phyloP scores from a whole-genome alignment of 2,797 vertebrate species.

The Scolopax bukidnonensis region DNA sequence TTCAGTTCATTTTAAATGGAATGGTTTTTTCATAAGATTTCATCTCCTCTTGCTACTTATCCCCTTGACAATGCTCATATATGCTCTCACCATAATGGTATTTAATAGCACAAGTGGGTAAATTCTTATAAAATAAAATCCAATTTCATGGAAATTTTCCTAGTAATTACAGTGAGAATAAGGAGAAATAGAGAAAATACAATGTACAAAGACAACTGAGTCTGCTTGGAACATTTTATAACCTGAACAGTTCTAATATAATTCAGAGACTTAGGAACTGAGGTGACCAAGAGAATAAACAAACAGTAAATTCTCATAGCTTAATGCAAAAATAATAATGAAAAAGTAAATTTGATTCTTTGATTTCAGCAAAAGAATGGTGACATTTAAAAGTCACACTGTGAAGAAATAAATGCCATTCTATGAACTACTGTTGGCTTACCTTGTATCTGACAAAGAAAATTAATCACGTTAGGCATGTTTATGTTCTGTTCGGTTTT shows the following conservation, averaged over 20 bases:
- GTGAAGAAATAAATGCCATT: conserved; percentile 30
- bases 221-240: neutral
- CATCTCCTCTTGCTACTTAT: neutral
- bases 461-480: conserved; percentile 2
- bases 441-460: conserved; percentile 20
- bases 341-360: conserved; percentile 27
- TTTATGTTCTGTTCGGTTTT: conserved; percentile 20
- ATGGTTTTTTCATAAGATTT: neutral
- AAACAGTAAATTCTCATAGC: neutral
- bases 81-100: neutral
- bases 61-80: neutral
- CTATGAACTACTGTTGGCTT: neutral
- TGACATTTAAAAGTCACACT: conserved; percentile 29
- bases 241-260: neutral
- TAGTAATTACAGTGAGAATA: neutral
- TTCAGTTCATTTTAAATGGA: neutral
- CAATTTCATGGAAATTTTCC: conserved; percentile 37
- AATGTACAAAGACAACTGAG: neutral
- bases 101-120: neutral
- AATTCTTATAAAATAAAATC: conserved; percentile 39
- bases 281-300: conserved; percentile 2
- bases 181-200: conserved; percentile 2
- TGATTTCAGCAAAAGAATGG: neutral
- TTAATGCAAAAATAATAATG: conserved; percentile 37
- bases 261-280: neutral